Percentiles rank a stretch among this genome's conserved stretches.
phyloP scores from a whole-genome alignment of 1,140 invertebrate species.

The Chironomus striatipennis region DNA sequence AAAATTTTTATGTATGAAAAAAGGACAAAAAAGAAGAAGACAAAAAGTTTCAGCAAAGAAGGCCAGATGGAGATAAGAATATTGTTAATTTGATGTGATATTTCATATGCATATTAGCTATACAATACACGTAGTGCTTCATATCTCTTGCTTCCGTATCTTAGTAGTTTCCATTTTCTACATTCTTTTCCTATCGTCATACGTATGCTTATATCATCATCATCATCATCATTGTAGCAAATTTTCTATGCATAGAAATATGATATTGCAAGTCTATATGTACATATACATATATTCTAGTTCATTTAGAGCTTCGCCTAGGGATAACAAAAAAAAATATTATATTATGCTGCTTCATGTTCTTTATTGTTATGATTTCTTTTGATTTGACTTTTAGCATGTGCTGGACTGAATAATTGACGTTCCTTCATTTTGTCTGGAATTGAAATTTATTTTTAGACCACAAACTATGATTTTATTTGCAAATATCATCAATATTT shows the following conservation, averaged over 20 bases:
- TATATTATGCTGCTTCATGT: background rate
- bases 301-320: background rate
- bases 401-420: too few relatives aligned
- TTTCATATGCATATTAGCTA: constrained; percentile 14
- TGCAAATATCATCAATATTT: too few relatives aligned
- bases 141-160: background rate
- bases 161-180: too few relatives aligned
- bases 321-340: background rate
- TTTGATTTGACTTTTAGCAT: background rate
- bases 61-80: background rate
- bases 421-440: too few relatives aligned
- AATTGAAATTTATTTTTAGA: too few relatives aligned
- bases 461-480: too few relatives aligned
- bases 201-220: constrained; percentile 3
- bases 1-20: too few relatives aligned
- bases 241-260: constrained; percentile 9
- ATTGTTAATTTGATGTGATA: constrained; percentile 14
- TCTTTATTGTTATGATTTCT: background rate
- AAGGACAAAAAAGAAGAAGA: too few relatives aligned
- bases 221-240: background rate
- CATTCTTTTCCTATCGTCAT: background rate
- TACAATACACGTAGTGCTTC: constrained; percentile 12
- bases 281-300: too few relatives aligned
- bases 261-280: background rate
- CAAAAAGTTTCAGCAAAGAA: background rate